Evolutionary conservation across 2,797 vertebrate genomes (phyloP).

Genomic region (Silurus aristotelis): DNA sequence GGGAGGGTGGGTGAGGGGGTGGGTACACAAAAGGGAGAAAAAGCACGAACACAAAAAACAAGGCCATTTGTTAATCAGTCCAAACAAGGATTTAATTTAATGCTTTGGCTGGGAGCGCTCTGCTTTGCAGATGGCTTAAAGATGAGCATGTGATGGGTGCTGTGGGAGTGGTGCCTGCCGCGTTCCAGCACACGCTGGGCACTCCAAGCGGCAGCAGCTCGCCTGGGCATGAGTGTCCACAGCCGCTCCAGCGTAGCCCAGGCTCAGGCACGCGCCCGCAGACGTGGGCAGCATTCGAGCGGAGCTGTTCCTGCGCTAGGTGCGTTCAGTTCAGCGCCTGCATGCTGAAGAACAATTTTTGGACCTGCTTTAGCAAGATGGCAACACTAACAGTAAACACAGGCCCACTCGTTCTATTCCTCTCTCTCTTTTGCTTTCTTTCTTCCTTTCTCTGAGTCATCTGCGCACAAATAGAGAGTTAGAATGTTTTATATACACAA

Average conservation of each 20-base stretch:
- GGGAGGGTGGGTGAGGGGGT: slow-evolving; percentile 24
- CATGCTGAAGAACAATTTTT: slow-evolving; percentile 54
- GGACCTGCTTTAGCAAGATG: slow-evolving; percentile 58
- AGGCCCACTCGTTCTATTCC: slow-evolving; percentile 43
- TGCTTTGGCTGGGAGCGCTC: slow-evolving; percentile 77
- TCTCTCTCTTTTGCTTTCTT: slow-evolving; percentile 30
- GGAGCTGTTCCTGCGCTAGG: slow-evolving; percentile 50
- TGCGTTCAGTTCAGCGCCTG: slow-evolving; percentile 50
- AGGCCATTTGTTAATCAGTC: slow-evolving; percentile 85
- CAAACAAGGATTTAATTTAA: slow-evolving; percentile 84
- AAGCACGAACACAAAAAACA: slow-evolving; percentile 69
- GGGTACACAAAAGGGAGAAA: slow-evolving; percentile 44
- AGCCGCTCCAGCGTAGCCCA: slow-evolving; percentile 55
- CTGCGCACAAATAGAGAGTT: slow-evolving; percentile 30
- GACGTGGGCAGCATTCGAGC: slow-evolving; percentile 57
- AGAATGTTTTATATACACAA: slow-evolving; percentile 12
- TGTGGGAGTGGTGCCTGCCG: slow-evolving; percentile 69
- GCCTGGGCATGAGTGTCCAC: slow-evolving; percentile 55
- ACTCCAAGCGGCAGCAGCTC: slow-evolving; percentile 65
- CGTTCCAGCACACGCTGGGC: slow-evolving; percentile 71
- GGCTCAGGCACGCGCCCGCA: slow-evolving; percentile 49
- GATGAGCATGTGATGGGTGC: slow-evolving; percentile 77
- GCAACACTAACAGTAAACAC: slow-evolving; percentile 42
- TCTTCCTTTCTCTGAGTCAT: slow-evolving; percentile 22
- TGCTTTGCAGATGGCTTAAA: slow-evolving; percentile 82